Evolutionary conservation across 2,888 invertebrate species (phyloP).

Genomic region (Limnephilus lunatus): DNA sequence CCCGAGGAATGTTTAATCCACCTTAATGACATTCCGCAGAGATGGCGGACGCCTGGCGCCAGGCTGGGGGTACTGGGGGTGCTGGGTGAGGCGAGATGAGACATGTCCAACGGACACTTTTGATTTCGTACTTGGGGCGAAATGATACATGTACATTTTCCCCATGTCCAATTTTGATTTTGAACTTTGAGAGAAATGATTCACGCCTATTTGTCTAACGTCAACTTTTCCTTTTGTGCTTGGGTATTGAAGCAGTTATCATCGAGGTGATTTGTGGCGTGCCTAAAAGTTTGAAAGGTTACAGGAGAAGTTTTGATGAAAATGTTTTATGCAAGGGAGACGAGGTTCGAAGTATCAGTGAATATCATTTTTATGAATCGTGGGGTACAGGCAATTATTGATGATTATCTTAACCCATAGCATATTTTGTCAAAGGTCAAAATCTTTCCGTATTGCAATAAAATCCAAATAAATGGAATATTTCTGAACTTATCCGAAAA

Average conservation of each 20-base stretch:
- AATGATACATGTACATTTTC: neutral
- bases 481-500: no score
- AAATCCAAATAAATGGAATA: no score
- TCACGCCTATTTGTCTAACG: neutral
- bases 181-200: neutral
- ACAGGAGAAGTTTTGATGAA: neutral
- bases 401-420: neutral
- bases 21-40: slow-evolving; percentile 65
- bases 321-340: neutral
- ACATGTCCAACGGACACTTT: neutral
- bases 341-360: neutral
- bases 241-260: neutral
- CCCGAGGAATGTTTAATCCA: slow-evolving; percentile 65
- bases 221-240: neutral
- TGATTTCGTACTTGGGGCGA: slow-evolving; percentile 2
- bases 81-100: neutral
- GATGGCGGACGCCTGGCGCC: slow-evolving; percentile 2
- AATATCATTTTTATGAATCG: neutral
- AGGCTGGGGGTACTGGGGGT: neutral
- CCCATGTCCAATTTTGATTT: neutral
- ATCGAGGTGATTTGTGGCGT: neutral
- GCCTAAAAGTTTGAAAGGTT: neutral
- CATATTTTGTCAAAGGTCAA: no score
- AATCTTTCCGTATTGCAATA: no score
- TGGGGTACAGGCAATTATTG: neutral